Conservation (phyloP, 2,888 invertebrate species). For the Hanleya hanleyi region DNA sequence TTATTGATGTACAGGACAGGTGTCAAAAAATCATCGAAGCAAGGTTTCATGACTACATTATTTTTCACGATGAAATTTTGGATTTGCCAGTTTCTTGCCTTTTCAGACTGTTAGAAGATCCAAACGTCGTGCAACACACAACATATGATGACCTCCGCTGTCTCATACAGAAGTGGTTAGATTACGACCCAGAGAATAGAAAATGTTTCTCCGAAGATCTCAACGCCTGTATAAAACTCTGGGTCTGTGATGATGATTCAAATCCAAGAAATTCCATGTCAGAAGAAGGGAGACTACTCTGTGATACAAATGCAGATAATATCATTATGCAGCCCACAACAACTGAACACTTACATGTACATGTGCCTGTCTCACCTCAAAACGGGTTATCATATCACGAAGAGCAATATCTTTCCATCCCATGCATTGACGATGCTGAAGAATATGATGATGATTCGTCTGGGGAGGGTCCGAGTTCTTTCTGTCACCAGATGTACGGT, state of each 20-base stretch:
- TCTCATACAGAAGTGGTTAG: slow-evolving; percentile 63
- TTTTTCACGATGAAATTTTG: slow-evolving; percentile 65
- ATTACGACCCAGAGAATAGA: slow-evolving; percentile 49
- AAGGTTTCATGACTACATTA: slow-evolving; percentile 68
- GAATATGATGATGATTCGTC: background rate
- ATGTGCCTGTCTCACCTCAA: slow-evolving; percentile 29
- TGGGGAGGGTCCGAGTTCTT: background rate
- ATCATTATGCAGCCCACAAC: slow-evolving; percentile 40
- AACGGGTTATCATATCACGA: background rate
- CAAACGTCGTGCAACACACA: slow-evolving; percentile 60
- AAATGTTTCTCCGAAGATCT: slow-evolving; percentile 49
- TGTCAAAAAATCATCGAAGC: slow-evolving; percentile 64
- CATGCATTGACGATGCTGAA: background rate
- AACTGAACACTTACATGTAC: background rate
- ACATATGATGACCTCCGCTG: slow-evolving; percentile 59
- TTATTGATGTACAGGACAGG: slow-evolving; percentile 58
- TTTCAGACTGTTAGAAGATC: slow-evolving; percentile 60
- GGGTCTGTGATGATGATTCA: slow-evolving; percentile 46
- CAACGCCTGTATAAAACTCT: slow-evolving; percentile 53
- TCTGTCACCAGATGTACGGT: too few species aligned
- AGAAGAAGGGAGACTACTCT: background rate
- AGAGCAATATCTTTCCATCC: background rate
- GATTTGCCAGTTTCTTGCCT: slow-evolving; percentile 61
- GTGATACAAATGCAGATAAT: slow-evolving; percentile 13
- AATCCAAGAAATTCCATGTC: background rate